These are phyloP conservation scores for Drosophila villosipedis DNA, from an alignment of 2,888 invertebrate genomes.

Conservation along the genomic window DNA sequence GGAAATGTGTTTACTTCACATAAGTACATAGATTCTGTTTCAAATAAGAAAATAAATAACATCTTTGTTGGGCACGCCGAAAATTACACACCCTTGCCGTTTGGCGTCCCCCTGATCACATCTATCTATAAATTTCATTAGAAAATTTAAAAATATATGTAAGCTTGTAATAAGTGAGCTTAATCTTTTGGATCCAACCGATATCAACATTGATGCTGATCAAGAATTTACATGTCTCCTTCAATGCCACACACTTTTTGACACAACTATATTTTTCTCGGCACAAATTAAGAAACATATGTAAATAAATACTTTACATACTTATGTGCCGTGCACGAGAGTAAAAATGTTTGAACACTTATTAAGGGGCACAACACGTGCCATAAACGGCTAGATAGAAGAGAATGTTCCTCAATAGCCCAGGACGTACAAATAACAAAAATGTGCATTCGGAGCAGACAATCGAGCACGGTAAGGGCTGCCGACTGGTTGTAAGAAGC, in stretches of 20 bases:
- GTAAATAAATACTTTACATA: not conserved
- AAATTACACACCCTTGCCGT: no score
- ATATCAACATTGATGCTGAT: not conserved
- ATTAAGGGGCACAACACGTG: constrained; percentile 40
- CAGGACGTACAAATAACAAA: constrained; percentile 21
- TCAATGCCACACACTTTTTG: not conserved
- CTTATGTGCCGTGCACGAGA: not conserved
- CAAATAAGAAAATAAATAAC: not conserved
- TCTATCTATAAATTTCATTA: not conserved
- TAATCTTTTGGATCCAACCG: not conserved
- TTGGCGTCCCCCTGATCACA: not conserved
- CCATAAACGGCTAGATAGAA: constrained; percentile 24
- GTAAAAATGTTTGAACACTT: not conserved
- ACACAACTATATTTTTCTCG: not conserved
- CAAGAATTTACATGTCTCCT: not conserved
- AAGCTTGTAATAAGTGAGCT: not conserved
- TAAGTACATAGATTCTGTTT: not conserved
- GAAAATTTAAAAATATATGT: not conserved
- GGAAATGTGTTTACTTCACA: not conserved
- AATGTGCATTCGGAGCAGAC: constrained; percentile 36
- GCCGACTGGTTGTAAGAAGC: constrained; percentile 42
- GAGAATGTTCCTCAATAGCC: constrained; percentile 2
- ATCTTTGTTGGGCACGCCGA: not conserved
- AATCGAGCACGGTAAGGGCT: constrained; percentile 26
- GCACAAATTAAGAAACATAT: not conserved